phyloP scores from a whole-genome alignment of 2,797 vertebrate genomes.

The Pipistrellus nathusii region DNA sequence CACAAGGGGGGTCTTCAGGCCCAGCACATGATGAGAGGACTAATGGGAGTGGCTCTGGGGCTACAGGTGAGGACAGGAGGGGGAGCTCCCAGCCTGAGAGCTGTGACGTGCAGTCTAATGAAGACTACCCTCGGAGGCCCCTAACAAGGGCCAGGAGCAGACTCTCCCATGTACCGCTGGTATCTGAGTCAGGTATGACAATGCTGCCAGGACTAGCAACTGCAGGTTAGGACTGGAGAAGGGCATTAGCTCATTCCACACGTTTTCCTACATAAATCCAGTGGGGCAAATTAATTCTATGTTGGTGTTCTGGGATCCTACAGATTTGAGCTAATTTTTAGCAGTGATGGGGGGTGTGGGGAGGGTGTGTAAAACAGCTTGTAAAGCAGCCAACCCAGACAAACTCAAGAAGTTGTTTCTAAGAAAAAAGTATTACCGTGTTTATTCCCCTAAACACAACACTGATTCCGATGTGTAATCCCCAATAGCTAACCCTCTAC shows the following conservation, averaged over 20 bases:
- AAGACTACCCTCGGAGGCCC: conserved; percentile 93
- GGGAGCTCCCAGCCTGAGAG: conserved; percentile 80
- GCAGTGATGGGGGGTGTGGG: neutral
- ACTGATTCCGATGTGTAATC: neutral
- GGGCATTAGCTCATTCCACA: neutral
- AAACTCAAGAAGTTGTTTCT: conserved; percentile 29
- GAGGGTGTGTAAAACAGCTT: neutral
- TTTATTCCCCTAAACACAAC: neutral
- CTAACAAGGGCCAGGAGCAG: conserved; percentile 95
- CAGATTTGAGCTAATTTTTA: conserved; percentile 37
- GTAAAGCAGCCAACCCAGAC: neutral
- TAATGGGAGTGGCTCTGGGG: conserved; percentile 84
- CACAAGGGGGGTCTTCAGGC: conserved; percentile 83
- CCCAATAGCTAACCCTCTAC: neutral
- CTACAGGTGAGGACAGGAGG: conserved; percentile 84
- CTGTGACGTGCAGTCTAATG: conserved; percentile 84
- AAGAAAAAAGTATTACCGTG: neutral
- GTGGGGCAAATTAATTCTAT: neutral
- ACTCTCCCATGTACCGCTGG: conserved; percentile 92
- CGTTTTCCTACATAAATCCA: neutral
- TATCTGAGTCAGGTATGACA: conserved; percentile 95
- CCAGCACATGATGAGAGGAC: conserved; percentile 85
- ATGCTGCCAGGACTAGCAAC: conserved; percentile 72
- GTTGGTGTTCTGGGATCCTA: conserved; percentile 34
- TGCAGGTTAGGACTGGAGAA: conserved; percentile 48